Evolutionary conservation across 2,113 vertebrate genomes (phyloP).

Genomic region (Empidonax traillii): DNA sequence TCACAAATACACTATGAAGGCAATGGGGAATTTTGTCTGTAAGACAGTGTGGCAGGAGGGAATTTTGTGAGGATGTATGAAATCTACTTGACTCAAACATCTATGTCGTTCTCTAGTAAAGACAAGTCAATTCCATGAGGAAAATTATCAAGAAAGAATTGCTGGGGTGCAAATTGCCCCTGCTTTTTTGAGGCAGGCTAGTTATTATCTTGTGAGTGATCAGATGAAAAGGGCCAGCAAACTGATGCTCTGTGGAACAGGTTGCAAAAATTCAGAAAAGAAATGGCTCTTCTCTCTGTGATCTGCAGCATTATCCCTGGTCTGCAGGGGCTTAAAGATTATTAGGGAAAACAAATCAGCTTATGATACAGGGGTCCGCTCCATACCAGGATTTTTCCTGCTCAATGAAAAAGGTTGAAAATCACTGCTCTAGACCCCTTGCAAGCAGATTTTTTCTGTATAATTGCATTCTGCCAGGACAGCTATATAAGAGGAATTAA

Average conservation of each 20-base stretch:
- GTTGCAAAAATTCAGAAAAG: neutral
- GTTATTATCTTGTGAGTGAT: neutral
- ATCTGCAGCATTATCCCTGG: neutral
- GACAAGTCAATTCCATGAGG: neutral
- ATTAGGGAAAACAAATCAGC: neutral
- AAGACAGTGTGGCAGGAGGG: neutral
- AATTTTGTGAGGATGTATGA: neutral
- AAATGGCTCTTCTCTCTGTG: neutral
- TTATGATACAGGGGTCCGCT: neutral
- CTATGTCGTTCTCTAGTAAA: neutral
- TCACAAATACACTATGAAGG: neutral
- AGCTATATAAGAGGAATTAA: neutral
- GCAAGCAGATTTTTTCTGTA: neutral
- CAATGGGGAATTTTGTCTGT: accelerated
- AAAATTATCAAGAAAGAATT: neutral
- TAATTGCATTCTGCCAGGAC: neutral
- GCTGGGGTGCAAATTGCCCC: neutral
- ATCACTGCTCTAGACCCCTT: neutral
- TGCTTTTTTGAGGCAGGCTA: neutral
- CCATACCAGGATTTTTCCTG: neutral
- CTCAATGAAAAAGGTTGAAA: neutral
- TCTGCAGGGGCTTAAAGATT: neutral
- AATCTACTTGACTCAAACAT: neutral
- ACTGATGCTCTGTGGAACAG: neutral
- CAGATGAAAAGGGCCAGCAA: neutral